A percentile compares a stretch with the other conserved stretches of the same genome.
Evolutionary conservation across 1,140 invertebrate genomes (phyloP).

Genomic region (Brachionus koreanus): DNA sequence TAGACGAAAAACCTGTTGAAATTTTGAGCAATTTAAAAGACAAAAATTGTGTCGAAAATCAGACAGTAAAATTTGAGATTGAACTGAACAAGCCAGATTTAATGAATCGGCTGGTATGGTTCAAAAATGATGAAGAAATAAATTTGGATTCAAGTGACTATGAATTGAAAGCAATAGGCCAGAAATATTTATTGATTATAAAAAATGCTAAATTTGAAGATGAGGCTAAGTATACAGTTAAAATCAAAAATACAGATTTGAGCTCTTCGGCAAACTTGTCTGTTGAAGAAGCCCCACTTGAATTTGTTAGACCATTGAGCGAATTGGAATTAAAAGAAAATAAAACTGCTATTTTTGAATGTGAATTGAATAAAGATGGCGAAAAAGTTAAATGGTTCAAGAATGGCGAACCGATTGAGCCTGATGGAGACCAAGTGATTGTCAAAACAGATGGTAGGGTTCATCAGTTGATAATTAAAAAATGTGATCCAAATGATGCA

Average conservation of each 20-base stretch:
- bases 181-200: slow-evolving; percentile 18
- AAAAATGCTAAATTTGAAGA: slow-evolving; percentile 30
- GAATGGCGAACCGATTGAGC: slow-evolving; percentile 32
- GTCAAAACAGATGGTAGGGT: slow-evolving; percentile 34
- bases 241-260: neutral
- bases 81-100: slow-evolving; percentile 41
- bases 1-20: slow-evolving; percentile 38
- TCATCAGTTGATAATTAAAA: slow-evolving; percentile 34
- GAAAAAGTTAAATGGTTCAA: slow-evolving; percentile 39
- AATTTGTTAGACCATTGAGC: slow-evolving; percentile 3
- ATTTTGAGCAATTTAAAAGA: slow-evolving; percentile 5
- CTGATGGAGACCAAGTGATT: slow-evolving; percentile 12
- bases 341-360: slow-evolving; percentile 21
- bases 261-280: slow-evolving; percentile 30
- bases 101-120: neutral
- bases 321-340: slow-evolving; percentile 28
- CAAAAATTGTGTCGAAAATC: slow-evolving; percentile 22
- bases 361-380: slow-evolving; percentile 40
- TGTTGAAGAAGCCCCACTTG: slow-evolving; percentile 32
- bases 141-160: neutral
- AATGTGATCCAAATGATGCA: slow-evolving; percentile 31
- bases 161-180: slow-evolving; percentile 13
- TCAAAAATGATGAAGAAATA: slow-evolving; percentile 40
- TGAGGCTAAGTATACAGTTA: slow-evolving; percentile 37
- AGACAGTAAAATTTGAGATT: slow-evolving; percentile 35